These are phyloP conservation scores for Cremastinae sp. DNA, from an alignment of 2,888 invertebrate species.

Conservation along the genomic window DNA sequence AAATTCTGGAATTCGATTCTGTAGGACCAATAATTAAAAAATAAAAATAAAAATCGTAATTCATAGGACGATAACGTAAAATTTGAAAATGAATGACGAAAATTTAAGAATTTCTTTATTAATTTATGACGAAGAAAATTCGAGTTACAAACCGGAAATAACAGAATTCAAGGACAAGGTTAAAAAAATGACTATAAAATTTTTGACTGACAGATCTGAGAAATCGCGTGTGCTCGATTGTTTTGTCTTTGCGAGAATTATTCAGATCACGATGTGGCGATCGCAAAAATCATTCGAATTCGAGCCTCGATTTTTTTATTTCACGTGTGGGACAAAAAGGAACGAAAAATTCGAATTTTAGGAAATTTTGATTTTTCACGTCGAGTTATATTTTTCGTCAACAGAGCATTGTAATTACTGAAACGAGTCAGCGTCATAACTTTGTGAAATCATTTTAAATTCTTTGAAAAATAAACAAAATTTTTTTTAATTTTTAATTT, in stretches of 20 bases:
- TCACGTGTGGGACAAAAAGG: background rate
- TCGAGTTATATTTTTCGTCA: too few species aligned
- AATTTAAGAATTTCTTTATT: too few species aligned
- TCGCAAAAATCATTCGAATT: constrained; percentile 13
- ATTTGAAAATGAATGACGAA: background rate
- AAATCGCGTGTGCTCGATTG: constrained; percentile 32
- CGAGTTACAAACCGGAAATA: constrained; percentile 36
- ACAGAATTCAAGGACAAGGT: constrained; percentile 50
- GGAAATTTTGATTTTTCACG: too few species aligned
- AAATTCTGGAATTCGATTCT: constrained; percentile 30
- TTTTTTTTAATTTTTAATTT: too few species aligned
- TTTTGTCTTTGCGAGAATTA: constrained; percentile 33
- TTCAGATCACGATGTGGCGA: constrained; percentile 31
- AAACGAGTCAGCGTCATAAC: too few species aligned
- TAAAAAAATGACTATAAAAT: constrained; percentile 4
- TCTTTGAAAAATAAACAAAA: too few species aligned
- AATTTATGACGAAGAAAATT: too few species aligned
- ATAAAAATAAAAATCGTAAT: too few species aligned
- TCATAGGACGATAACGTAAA: too few species aligned
- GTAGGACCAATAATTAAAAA: too few species aligned
- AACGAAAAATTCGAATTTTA: background rate
- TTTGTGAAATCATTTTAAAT: too few species aligned
- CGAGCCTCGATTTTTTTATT: background rate
- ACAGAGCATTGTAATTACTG: too few species aligned
- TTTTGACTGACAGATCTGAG: constrained; percentile 4